Evolutionary conservation across 1,140 invertebrate genomes (phyloP).

Genomic region (Gonatopus flavifemur): DNA sequence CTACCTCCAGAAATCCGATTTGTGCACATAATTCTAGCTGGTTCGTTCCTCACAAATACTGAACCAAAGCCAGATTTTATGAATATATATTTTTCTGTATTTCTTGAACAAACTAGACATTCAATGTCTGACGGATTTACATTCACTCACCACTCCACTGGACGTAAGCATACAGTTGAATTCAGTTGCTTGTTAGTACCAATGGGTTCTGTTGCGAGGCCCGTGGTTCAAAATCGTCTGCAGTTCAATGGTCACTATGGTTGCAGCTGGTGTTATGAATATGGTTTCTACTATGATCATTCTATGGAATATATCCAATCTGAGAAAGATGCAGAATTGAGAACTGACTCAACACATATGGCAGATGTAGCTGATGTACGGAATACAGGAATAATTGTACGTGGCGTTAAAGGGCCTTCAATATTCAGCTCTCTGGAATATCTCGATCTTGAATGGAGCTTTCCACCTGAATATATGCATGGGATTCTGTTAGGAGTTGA

Average conservation of each 20-base stretch:
- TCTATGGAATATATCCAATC: no score
- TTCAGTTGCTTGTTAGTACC: not conserved
- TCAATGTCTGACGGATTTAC: not conserved
- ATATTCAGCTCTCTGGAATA: no score
- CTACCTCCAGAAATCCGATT: constrained; percentile 13
- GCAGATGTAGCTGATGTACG: no score
- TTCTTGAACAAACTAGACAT: not conserved
- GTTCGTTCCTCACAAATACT: constrained; percentile 11
- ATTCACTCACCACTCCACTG: no score
- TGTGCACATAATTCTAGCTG: constrained; percentile 15
- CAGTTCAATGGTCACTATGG: constrained; percentile 18
- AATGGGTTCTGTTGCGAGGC: constrained; percentile 27
- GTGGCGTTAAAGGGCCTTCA: no score
- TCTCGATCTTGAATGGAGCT: not conserved
- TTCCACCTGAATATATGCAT: constrained; percentile 1
- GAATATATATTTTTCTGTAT: constrained; percentile 17
- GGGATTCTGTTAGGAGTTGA: no score
- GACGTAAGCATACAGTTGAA: no score
- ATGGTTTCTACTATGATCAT: no score
- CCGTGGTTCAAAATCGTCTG: constrained; percentile 24
- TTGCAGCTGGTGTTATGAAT: constrained; percentile 26
- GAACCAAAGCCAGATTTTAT: constrained; percentile 15
- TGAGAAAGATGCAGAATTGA: no score
- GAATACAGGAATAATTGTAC: no score
- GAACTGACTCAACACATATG: no score